A percentile compares a stretch with the other conserved stretches of the same genome.
Conservation (phyloP, 2,888 invertebrate genomes). For the Nasonovia ribisnigri region DNA sequence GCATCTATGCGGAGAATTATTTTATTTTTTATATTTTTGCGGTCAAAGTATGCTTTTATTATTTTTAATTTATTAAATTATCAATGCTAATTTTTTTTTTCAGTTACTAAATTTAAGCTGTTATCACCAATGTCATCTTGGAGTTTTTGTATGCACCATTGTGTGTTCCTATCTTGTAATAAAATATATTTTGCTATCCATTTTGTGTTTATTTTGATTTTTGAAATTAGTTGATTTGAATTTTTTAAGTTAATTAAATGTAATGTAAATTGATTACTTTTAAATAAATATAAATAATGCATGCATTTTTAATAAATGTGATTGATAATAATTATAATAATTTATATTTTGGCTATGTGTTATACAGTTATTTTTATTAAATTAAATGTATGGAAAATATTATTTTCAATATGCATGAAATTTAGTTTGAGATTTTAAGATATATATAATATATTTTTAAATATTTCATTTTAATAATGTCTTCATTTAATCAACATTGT, state of each 20-base stretch:
- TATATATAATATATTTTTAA: neutral
- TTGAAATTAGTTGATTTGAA: conserved; percentile 21
- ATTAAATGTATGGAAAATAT: conserved; percentile 20
- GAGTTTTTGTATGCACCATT: conserved; percentile 33
- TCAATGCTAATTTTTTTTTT: conserved; percentile 50
- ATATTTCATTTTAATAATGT: neutral
- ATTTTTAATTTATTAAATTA: conserved; percentile 1
- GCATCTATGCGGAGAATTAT: neutral
- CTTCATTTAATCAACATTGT: neutral
- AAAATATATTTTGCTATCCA: conserved; percentile 2
- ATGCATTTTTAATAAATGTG: conserved; percentile 26
- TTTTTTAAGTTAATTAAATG: neutral
- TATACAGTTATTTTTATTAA: neutral
- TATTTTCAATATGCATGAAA: conserved; percentile 42
- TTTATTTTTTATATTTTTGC: neutral
- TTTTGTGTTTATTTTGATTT: conserved; percentile 18
- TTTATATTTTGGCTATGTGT: conserved; percentile 12
- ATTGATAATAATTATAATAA: conserved; percentile 17
- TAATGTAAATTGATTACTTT: neutral
- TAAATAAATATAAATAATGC: neutral
- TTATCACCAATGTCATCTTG: conserved; percentile 45
- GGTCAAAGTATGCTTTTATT: conserved; percentile 20
- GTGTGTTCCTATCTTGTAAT: conserved; percentile 37
- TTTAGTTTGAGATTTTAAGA: conserved; percentile 14
- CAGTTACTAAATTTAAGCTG: conserved; percentile 59